These are phyloP conservation scores for Coracias cyanogaster DNA, from an alignment of 2,797 vertebrate species.

Conservation along the genomic window DNA sequence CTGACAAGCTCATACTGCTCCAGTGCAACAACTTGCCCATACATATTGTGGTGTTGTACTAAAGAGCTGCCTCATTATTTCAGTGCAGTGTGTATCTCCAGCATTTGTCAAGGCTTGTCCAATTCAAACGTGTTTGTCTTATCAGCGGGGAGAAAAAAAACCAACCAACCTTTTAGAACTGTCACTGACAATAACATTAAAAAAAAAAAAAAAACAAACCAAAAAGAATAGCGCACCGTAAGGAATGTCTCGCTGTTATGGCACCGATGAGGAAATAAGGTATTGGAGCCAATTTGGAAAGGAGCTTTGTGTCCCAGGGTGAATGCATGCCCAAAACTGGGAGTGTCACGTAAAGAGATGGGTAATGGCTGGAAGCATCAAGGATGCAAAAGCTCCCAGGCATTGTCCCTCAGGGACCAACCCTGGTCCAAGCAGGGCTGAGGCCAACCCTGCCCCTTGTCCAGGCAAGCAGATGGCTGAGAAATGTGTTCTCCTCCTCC, in stretches of 20 bases:
- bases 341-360: accelerated
- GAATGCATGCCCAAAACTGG: neutral
- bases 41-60: slow-evolving; percentile 52
- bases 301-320: neutral
- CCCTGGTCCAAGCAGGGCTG: neutral
- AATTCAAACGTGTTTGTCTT: slow-evolving; percentile 28
- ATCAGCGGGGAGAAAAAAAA: neutral
- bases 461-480: neutral
- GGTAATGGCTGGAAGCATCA: neutral
- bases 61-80: slow-evolving; percentile 65
- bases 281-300: neutral
- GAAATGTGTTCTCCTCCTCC: neutral
- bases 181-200: slow-evolving; percentile 36
- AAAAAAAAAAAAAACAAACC: neutral
- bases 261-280: neutral
- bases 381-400: neutral
- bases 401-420: accelerated
- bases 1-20: slow-evolving; percentile 53
- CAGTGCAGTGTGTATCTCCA: slow-evolving; percentile 19
- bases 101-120: slow-evolving; percentile 77
- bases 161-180: slow-evolving; percentile 50
- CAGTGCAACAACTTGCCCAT: slow-evolving; percentile 58
- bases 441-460: neutral
- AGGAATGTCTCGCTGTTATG: neutral
- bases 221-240: accelerated